Base-by-base conservation (phyloP, 2,113 vertebrate genomes). In the Hypomesus transpacificus region DNA sequence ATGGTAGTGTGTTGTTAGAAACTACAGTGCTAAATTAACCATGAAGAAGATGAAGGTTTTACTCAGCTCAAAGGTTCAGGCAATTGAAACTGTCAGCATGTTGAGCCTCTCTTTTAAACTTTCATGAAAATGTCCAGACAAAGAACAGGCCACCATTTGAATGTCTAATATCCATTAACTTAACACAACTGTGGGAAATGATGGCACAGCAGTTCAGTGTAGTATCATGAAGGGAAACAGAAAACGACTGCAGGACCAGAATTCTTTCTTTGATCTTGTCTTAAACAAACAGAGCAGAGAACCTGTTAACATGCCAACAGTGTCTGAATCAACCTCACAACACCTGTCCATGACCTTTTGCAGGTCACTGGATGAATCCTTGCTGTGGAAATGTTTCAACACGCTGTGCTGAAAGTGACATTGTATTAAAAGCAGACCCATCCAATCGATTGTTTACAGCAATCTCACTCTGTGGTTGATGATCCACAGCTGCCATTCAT, bases 41-140 rank as follows among this genome's bases (percentile, higher is more conserved):
- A 34, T 28, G 83, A 87, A 54, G 64, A 81, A 81, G 81, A 80
- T 84, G 81, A 75, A 74, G 18, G 9, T 65, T 21, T 50, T 20
- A 18, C 31, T 20, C n/a, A 50, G 79, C 79, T 82, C 59, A 80
- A 83, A 80, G 80, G 75, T 83, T 77, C 61, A 18, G 17, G 16
- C 61, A 28, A 9, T 26, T 11, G 16, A 11, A 63, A 34, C 61
- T 17, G 67, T 28, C 66, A 68, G 85, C 80, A 87, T 90, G 87
- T 87, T 85, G 82, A 87, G 82, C 74, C 21, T 71, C 73, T 80
- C 76, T 80, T 60, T 28, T 46, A 75, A 82, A 86, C 80, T 85
- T 83, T 28, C 3, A 65, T 46, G 18, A 5, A 65, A 65, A 65
- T 65, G 18, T 2, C 34, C 14, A 65, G 21, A 31, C 61, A 63